Percentiles rank a stretch among this genome's conserved stretches.
Evolutionary conservation across 2,797 vertebrate species (phyloP).

Genomic region (Amblyraja radiata): DNA sequence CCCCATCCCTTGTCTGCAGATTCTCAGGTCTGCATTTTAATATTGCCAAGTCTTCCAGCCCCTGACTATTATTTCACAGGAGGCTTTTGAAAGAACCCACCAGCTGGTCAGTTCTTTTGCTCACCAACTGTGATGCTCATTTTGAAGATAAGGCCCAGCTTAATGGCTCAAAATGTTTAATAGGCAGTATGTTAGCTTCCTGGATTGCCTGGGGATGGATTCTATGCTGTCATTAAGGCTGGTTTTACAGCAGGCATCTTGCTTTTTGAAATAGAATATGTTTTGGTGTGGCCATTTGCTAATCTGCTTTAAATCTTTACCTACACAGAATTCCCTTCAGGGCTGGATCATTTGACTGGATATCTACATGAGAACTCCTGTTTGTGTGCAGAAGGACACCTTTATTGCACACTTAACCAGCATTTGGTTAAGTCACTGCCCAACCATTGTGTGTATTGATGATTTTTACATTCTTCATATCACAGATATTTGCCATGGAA

Average conservation of each 20-base stretch:
- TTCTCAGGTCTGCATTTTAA: not conserved
- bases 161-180: not conserved
- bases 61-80: not conserved
- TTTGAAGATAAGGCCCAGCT: not conserved
- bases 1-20: not conserved
- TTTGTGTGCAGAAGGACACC: too few species aligned
- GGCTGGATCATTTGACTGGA: too few species aligned
- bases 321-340: not conserved
- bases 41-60: not conserved
- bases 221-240: not conserved
- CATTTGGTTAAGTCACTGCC: too few species aligned
- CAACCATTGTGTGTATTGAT: too few species aligned
- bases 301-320: slow-evolving; percentile 10
- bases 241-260: not conserved
- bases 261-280: not conserved
- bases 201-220: not conserved
- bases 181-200: not conserved
- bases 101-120: not conserved
- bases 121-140: not conserved
- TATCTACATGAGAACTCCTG: too few species aligned
- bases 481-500: too few species aligned
- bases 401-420: too few species aligned
- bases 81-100: not conserved
- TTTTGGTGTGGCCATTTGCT: not conserved
- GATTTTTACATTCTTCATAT: too few species aligned